Base-by-base conservation (phyloP, 2,113 vertebrate genomes). In the Ovis canadensis region DNA sequence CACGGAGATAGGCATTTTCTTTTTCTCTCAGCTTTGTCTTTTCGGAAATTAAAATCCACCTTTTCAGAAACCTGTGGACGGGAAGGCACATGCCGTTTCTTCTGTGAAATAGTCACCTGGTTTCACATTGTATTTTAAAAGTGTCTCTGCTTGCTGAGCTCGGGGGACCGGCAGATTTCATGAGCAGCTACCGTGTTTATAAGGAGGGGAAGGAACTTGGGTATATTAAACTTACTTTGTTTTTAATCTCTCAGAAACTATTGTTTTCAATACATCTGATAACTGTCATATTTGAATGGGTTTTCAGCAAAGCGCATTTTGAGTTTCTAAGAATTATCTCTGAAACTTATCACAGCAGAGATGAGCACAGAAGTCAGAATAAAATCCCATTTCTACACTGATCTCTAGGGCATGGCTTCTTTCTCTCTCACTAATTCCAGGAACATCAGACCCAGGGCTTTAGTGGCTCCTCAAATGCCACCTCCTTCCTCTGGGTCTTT, bases 31-130 rank as follows among this genome's bases (percentile, higher is more conserved):
- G 59, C 52, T 97, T 96, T 97, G 97, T 97, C 97, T 98, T 98
- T 97, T 97, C 62, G 96, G 97, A 97, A 98, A 98, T 98, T 97
- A 98, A 98, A 97, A 97, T 62, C 92, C 50, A 93, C 90, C 94
- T 95, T 97, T 91, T 55, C 94, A 96, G 95, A 88, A 86, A 43
- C 36, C 52, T 0, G 3, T 52, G 78, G 88, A 12, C 7, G 89
- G 43, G 92, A 71, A 89, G 31, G 80, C 45, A 0, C 80, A 1
- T 57, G 36, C 21, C 95, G 97, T 97, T 83, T 95, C 90, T 90
- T 57, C 86, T 92, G 40, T 97, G 97, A 97, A 96, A 96, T 94
- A 21, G 19, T 90, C 93, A 64, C 96, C 94, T 19, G 80, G 59
- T 90, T 93, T 95, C 74, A 55, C 84, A 78, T 60, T 96, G 27